These are phyloP conservation scores for Drosophila sp. DNA, from an alignment of 1,140 invertebrate genomes.

Conservation along the genomic window DNA sequence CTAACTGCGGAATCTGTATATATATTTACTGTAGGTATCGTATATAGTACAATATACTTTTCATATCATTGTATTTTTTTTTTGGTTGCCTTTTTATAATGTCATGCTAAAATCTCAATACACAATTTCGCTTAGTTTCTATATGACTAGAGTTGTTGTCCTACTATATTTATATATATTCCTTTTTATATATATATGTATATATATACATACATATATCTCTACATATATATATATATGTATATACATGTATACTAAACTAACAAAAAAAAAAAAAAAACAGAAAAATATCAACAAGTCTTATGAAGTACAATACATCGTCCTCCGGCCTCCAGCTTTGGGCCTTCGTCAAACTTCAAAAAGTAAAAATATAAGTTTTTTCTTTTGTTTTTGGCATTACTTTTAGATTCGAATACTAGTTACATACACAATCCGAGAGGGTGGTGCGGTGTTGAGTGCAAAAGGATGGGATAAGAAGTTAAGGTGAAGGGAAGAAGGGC, in stretches of 20 bases:
- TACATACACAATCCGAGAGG: slow-evolving; percentile 1
- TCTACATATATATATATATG: slow-evolving; percentile 3
- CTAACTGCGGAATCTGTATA: slow-evolving; percentile 25
- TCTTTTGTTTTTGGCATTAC: background rate
- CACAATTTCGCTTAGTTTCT: slow-evolving; percentile 68
- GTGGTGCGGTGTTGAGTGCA: background rate
- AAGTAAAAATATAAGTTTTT: slow-evolving; percentile 12
- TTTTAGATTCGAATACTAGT: slow-evolving; percentile 9
- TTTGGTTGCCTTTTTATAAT: slow-evolving; percentile 32
- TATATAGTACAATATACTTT: slow-evolving; percentile 48
- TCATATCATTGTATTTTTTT: slow-evolving; percentile 23
- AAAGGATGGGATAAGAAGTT: background rate
- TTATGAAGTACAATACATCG: slow-evolving; percentile 52
- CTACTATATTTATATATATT: slow-evolving; percentile 54
- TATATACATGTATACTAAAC: slow-evolving; percentile 28
- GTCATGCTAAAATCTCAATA: slow-evolving; percentile 74
- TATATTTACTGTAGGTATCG: slow-evolving; percentile 42
- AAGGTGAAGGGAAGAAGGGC: background rate
- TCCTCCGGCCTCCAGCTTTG: slow-evolving; percentile 3
- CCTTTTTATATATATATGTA: slow-evolving; percentile 23
- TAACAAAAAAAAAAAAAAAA: slow-evolving; percentile 53
- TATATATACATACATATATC: slow-evolving; percentile 18
- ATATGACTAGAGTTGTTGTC: slow-evolving; percentile 64
- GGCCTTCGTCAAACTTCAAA: background rate
- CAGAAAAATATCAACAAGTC: slow-evolving; percentile 76